Evolutionary conservation across 1,140 invertebrate species (phyloP).

Genomic region (Coptotermes formosanus): DNA sequence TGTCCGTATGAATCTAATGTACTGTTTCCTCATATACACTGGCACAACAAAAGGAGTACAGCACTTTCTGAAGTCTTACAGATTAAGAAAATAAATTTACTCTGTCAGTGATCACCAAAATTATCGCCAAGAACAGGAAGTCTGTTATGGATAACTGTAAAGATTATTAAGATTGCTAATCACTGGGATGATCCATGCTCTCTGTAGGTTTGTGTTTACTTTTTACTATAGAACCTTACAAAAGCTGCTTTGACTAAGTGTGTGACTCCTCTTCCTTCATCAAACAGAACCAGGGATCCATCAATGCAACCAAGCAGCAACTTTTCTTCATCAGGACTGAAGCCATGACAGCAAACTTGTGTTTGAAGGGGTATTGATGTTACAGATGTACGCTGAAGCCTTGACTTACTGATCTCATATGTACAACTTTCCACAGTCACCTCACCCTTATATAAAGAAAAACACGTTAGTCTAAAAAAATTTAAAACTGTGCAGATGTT

Average conservation of each 20-base stretch:
- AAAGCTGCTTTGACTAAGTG: conserved; percentile 63
- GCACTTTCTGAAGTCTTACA: too few relatives aligned
- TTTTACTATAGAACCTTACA: conserved; percentile 50
- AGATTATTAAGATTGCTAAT: too few relatives aligned
- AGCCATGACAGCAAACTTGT: conserved; percentile 62
- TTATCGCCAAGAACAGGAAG: too few relatives aligned
- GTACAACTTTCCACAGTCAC: conserved; percentile 72
- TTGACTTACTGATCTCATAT: conserved; percentile 66
- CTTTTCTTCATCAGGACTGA: conserved; percentile 69
- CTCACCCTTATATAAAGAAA: conserved; percentile 56
- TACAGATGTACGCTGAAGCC: conserved; percentile 64
- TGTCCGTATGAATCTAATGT: too few relatives aligned
- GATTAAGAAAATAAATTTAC: too few relatives aligned
- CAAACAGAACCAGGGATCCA: conserved; percentile 70
- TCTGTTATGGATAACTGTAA: too few relatives aligned
- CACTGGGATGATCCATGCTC: too few relatives aligned
- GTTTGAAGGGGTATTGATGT: conserved; percentile 70
- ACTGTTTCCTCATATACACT: too few relatives aligned
- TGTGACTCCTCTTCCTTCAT: conserved; percentile 61
- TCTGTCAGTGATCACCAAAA: too few relatives aligned
- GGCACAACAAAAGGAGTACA: too few relatives aligned
- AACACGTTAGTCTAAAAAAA: too few relatives aligned
- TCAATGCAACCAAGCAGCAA: conserved; percentile 74
- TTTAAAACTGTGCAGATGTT: too few relatives aligned
- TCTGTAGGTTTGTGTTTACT: neutral